Percentiles rank a stretch among this genome's conserved stretches.
Conservation (phyloP, 1,140 invertebrate genomes). For the Dreissena polymorpha region DNA sequence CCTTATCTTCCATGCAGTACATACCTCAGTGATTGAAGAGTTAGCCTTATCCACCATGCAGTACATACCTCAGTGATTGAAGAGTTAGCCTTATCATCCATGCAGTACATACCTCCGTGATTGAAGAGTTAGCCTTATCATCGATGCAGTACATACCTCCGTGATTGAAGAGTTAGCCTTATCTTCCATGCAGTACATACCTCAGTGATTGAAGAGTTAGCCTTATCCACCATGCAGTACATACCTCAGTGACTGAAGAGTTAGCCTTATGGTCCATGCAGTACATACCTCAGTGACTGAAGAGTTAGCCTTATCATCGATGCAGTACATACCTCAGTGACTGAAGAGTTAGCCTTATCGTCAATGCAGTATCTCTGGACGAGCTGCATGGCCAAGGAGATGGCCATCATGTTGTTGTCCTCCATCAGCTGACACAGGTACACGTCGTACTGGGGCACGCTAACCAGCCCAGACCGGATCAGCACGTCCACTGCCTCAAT, state of each 20-base stretch:
- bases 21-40: constrained; percentile 87
- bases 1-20: constrained; percentile 91
- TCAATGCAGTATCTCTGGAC: constrained; percentile 94
- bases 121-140: constrained; percentile 86
- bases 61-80: constrained; percentile 89
- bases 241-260: constrained; percentile 87
- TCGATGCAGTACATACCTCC: constrained; percentile 91
- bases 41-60: constrained; percentile 91
- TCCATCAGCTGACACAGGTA: constrained; percentile 91
- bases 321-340: constrained; percentile 86
- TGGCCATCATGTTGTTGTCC: constrained; percentile 90
- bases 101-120: constrained; percentile 89
- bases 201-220: constrained; percentile 88
- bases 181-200: constrained; percentile 91
- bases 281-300: constrained; percentile 89
- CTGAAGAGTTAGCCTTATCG: constrained; percentile 86
- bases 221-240: constrained; percentile 91
- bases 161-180: constrained; percentile 86
- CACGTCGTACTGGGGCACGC: constrained; percentile 89
- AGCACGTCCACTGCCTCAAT: constrained; percentile 94
- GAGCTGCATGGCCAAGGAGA: constrained; percentile 94
- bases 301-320: constrained; percentile 89
- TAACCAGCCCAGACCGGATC: constrained; percentile 87
- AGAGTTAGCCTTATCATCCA: constrained; percentile 89
- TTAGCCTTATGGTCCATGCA: constrained; percentile 91